Evolutionary conservation across 2,113 vertebrate genomes (phyloP).

Genomic region (Myxocyprinus asiaticus): DNA sequence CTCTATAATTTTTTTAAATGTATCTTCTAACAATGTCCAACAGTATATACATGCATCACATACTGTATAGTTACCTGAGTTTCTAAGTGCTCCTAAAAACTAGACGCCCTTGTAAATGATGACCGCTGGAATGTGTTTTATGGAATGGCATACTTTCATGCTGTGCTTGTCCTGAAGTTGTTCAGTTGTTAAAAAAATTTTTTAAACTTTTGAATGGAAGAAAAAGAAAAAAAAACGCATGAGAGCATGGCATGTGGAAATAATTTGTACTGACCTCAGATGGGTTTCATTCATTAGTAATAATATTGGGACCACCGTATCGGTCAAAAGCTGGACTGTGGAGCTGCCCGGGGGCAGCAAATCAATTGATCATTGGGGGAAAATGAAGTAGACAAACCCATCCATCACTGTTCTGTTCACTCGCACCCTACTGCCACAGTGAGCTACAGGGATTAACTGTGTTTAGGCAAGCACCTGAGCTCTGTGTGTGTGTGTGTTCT

Average conservation of each 20-base stretch:
- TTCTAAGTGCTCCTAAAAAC: no score
- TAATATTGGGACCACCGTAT: constrained; percentile 4
- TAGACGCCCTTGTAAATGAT: neutral
- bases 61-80: no score
- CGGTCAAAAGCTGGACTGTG: constrained; percentile 14
- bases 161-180: constrained; percentile 10
- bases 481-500: constrained; percentile 3
- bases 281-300: constrained; percentile 9
- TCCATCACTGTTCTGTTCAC: constrained; percentile 64
- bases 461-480: constrained; percentile 24
- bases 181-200: neutral
- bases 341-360: constrained; percentile 49
- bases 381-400: constrained; percentile 74
- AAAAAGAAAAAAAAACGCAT: constrained; percentile 30
- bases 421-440: constrained; percentile 33
- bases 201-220: constrained; percentile 6
- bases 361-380: constrained; percentile 76
- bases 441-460: constrained; percentile 36
- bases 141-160: neutral
- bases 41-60: no score
- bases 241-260: constrained; percentile 18
- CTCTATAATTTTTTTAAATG: no score
- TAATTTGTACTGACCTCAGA: constrained; percentile 25
- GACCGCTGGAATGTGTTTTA: neutral
- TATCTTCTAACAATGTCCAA: no score